Evolutionary conservation across 2,797 vertebrate species (phyloP), one percentile per base, ranked within the genome.

Genomic region (Ambastaia sidthimunki): DNA sequence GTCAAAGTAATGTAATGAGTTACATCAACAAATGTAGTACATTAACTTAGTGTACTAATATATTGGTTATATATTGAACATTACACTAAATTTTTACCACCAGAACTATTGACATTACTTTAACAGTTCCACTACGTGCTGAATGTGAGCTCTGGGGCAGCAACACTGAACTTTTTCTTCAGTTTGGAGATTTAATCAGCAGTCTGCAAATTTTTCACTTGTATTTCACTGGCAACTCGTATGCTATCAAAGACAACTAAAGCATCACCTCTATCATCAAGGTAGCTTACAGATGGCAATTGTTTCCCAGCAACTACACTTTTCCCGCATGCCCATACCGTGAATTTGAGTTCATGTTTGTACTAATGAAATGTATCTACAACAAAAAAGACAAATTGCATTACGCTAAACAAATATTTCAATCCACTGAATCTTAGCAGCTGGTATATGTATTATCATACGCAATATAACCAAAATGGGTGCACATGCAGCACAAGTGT

Each of bases 271-370:
- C 87, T 85, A 87, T 85, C 84, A 74, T 85, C 41, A 80, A 82
- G 81, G 85, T 82, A 60, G 76, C 83, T 87, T 76, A 86, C 75
- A 10, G 68, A 80, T 23, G 70, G 88, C 89, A 90, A 90, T 90
- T 90, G 87, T 87, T 90, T 89, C 90, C 80, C 81, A 34, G 86
- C 91, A 91, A 91, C 86, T 93, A 92, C 90, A 91, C 87, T 7
- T 83, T 80, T 81, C 84, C 85, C 86, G 84, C 88, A 70, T 85
- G 57, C 81, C 73, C 67, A 87, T 89, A 78, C 85, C 81, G 90
- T 87, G 89, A 92, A 81, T 88, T 83, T 85, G 84, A 86, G 83
- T 76, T 86, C 86, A 82, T 37, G 34, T 37, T 37, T 37, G 34
- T 37, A 37, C 47, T 48, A 16, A 15, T 48, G 47, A 48, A 48